Base-by-base conservation (phyloP, 2,797 vertebrate species). In the Poecilia velifera region DNA sequence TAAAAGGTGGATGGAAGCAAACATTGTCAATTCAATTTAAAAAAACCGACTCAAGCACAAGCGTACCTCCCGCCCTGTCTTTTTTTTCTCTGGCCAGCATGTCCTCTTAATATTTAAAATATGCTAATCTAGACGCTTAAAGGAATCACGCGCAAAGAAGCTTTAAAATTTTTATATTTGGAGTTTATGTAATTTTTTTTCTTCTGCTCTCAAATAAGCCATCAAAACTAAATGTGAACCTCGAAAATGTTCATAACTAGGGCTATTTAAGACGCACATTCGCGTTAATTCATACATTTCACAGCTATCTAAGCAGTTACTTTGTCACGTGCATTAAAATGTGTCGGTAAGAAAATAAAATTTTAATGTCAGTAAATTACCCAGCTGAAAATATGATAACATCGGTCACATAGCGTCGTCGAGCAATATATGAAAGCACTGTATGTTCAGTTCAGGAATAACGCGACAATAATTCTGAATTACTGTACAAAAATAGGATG, bases 1-100 rank as follows among this genome's bases (percentile, higher is more conserved):
- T 6, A 53, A 66, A 36, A 2, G 0, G 41, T 25, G 1, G 6
- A 28, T 3, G 20, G 0, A 22, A 36, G 4, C 0, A 31, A 66
- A 31, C 16, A 0, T 3, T 0, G 45, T 2, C 13, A 3, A 14
- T 74, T 73, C n/a, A 20, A 51, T 34, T 41, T n/a, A 16, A 16
- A 34, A 64, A 12, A 43, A 7, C 10, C 68, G 41, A 9, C 25
- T 14, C 12, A 6, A 71, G 36, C 39, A 22, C 4, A 4, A 22
- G 1, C 6, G 8, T 34, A 1, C 14, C 36, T 9, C 18, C 6
- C 39, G 7, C 39, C 14, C 36, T 10, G 4, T 70, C 4, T 2
- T 43, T 2, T 43, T 41, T 41, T 22, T 36, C 3, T 22, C 18
- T 4, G 18, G 31, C 36, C 34, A 36, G 34, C 5, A 1, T 62